Conservation (phyloP, 2,797 vertebrate genomes). For the Vespertilio murinus region DNA sequence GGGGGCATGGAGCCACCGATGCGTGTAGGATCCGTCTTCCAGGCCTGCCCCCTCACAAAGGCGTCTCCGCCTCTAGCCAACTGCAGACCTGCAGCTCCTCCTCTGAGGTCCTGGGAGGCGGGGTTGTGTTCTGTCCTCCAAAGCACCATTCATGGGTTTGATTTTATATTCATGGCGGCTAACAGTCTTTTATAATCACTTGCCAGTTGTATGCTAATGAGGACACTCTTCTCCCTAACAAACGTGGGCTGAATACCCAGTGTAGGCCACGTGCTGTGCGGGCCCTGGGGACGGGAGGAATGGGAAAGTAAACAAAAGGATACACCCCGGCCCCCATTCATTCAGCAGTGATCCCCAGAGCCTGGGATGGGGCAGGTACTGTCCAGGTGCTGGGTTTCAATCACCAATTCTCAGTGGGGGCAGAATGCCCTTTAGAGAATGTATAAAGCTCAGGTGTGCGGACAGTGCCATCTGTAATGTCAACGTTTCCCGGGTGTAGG, state of each 20-base stretch:
- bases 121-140: neutral
- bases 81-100: neutral
- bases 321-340: neutral
- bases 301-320: neutral
- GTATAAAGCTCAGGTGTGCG: neutral
- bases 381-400: neutral
- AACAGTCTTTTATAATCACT: neutral
- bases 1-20: neutral
- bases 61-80: neutral
- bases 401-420: neutral
- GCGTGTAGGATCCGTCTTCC: neutral
- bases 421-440: neutral
- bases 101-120: rapidly evolving
- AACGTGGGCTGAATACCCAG: neutral
- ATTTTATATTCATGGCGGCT: neutral
- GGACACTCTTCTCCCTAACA: neutral
- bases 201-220: neutral
- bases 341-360: neutral
- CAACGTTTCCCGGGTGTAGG: neutral
- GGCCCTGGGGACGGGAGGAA: neutral
- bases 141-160: neutral
- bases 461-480: neutral
- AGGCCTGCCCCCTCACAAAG: neutral
- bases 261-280: neutral
- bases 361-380: no score